Evolutionary conservation across 2,888 invertebrate species (phyloP).

Genomic region (Ypsolopha sequella): DNA sequence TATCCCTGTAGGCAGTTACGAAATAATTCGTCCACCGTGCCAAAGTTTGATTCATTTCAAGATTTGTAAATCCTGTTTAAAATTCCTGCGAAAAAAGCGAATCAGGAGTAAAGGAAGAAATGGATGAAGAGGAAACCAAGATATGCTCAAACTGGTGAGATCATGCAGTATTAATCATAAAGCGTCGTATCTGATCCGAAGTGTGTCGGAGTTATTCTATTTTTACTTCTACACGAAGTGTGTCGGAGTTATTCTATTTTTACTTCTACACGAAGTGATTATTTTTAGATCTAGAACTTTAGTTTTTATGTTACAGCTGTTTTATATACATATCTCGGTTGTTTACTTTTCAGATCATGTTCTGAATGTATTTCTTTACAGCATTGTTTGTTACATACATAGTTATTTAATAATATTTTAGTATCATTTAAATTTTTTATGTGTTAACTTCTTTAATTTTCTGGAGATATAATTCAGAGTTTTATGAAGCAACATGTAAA

Average conservation of each 20-base stretch:
- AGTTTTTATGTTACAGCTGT: slow-evolving; percentile 26
- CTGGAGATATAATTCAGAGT: too few relatives aligned
- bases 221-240: slow-evolving; percentile 30
- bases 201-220: slow-evolving; percentile 34
- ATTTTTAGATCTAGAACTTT: slow-evolving; percentile 59
- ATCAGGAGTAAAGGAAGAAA: slow-evolving; percentile 12
- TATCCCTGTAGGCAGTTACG: too few relatives aligned
- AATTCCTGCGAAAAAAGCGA: too few relatives aligned
- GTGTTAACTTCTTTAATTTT: too few relatives aligned
- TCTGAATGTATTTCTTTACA: too few relatives aligned
- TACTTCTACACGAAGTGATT: slow-evolving; percentile 40
- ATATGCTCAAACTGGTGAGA: slow-evolving; percentile 43
- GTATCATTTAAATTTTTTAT: too few relatives aligned
- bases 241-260: slow-evolving; percentile 43
- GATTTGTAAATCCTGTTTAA: too few relatives aligned
- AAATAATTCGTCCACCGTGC: too few relatives aligned
- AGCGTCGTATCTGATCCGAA: slow-evolving; percentile 24
- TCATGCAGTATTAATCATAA: slow-evolving; percentile 13
- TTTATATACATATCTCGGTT: slow-evolving; percentile 31
- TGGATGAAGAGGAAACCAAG: slow-evolving; percentile 53
- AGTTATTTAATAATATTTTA: too few relatives aligned
- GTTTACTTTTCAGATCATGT: slow-evolving; percentile 31
- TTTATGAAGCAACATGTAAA: too few relatives aligned
- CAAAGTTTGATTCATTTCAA: too few relatives aligned
- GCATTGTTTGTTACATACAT: too few relatives aligned